A percentile compares a stretch with the other conserved stretches of the same genome.
phyloP scores from a whole-genome alignment of 2,797 vertebrate species.

The Lepus oiostolus region DNA sequence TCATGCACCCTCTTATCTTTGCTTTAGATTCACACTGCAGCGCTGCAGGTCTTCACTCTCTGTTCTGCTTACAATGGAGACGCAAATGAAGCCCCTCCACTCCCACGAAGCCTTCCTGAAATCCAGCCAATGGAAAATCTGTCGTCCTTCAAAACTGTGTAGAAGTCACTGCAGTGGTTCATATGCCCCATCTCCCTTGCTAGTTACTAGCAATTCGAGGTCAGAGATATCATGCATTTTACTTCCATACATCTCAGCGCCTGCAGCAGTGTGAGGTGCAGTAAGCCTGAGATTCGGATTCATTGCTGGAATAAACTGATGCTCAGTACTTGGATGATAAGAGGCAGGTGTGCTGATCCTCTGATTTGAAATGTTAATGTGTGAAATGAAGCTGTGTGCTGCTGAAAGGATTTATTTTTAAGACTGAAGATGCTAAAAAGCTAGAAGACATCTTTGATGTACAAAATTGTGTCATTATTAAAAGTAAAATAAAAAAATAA shows the following conservation, averaged over 20 bases:
- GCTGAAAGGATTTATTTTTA: background rate
- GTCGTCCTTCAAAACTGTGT: background rate
- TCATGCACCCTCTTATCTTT: no score
- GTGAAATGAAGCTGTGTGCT: background rate
- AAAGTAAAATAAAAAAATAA: background rate
- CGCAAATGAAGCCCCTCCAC: background rate
- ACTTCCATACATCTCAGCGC: background rate
- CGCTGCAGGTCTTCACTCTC: background rate
- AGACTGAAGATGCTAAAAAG: background rate
- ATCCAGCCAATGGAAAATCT: background rate
- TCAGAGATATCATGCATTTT: background rate
- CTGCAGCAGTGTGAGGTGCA: no score
- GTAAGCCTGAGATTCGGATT: background rate
- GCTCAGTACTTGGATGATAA: background rate
- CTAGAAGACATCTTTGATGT: background rate
- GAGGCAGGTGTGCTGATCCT: background rate
- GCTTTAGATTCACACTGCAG: background rate
- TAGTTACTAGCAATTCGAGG: background rate
- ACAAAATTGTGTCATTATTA: constrained; percentile 56
- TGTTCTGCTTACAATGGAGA: background rate
- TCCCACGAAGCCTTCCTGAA: background rate
- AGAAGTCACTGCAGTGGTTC: no score
- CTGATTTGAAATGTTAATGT: background rate
- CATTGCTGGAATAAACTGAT: background rate
- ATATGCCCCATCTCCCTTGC: fast-evolving